Evolutionary conservation across 2,797 vertebrate genomes (phyloP), one percentile per base, ranked within the genome.

Genomic region (Sparus aurata): DNA sequence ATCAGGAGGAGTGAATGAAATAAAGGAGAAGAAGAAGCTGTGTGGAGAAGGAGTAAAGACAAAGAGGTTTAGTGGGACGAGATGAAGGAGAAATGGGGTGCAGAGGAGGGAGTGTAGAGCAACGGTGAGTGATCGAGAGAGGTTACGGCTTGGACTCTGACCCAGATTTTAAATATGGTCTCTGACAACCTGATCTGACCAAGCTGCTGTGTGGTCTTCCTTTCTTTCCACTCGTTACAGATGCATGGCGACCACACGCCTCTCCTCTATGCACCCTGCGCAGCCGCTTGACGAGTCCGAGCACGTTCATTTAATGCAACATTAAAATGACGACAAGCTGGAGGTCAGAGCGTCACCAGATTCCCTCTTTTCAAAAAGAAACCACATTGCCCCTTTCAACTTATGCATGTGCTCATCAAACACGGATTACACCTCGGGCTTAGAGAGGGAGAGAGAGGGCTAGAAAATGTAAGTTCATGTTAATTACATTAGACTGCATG

Each of bases 111-210:
- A 83, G 67, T 49, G 43, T 4, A 13, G 67, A 68, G 67, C 53
- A 13, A 47, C 22, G 16, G 67, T 16, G 64, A 67, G 55, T 43
- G 70, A 76, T 20, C 22, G 49, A 57, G 78, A 49, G 78, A 82
- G 82, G 82, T 89, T 85, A 90, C 8, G 63, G 72, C 78, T 82
- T 84, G 79, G 88, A 91, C 89, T 76, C 83, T 90, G 89, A 93
- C 90, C 91, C 88, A 90, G 76, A 90, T 92, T 92, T 85, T 90
- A 90, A 93, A 91, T 90, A 86, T 84, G 89, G 88, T 79, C 76
- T 87, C 86, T 69, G 86, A 91, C 85, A 91, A 93, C 90, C 82
- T 80, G 91, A 93, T 92, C 91, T 84, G 85, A 84, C 83, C 80
- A 23, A 38, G 86, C 74, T 47, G 59, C 88, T 90, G 89, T 90